Evolutionary conservation across 2,113 vertebrate genomes (phyloP), one percentile per base, ranked within the genome.

Genomic region (Gnathonemus echidnorhynchus): DNA sequence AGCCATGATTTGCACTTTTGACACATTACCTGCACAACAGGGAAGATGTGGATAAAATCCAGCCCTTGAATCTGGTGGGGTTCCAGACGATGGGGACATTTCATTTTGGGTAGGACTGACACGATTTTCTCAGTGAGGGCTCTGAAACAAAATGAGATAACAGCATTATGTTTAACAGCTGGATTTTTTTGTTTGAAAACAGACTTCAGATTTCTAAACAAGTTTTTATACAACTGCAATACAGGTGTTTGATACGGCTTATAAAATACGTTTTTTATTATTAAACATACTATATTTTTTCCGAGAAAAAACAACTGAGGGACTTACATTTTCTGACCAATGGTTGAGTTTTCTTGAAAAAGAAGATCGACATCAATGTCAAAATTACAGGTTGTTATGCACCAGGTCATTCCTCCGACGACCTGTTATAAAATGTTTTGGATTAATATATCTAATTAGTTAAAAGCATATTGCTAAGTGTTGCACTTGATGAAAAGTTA

Each of bases 331-430:
- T 99, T 99, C 92, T 99, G 98, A 58, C 98, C 98, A 86, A 99
- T 99, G n/a, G 98, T 99, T 15, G 98, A 99, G 94, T 99, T 99
- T 94, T 99, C 98, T 91, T 99, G 98, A 94, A 99, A 99, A 15
- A 99, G 97, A 17, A 99, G 96, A 95, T 99, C 98, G 77, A 99
- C 97, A 0, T 99, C 98, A 3, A 99, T 92, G 87, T 99, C 98
- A 91, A 99, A 98, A 95, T 93, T 99, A 94, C 98, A 99, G 0
- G 98, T 99, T 87, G 98, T 99, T 93, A 99, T 98, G 91, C 98
- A 99, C 98, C 98, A 99, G 0, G 98, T 99, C 98, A 99, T 98
- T 74, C 98, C 98, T 1, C 98, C 98, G 0, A 99, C 98, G 91
- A 99, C 98, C 98, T 99, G 93, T 0, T 93, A 93, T 53, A 93